Evolutionary conservation across 2,888 invertebrate species (phyloP).

Genomic region (Portevinia maculata): DNA sequence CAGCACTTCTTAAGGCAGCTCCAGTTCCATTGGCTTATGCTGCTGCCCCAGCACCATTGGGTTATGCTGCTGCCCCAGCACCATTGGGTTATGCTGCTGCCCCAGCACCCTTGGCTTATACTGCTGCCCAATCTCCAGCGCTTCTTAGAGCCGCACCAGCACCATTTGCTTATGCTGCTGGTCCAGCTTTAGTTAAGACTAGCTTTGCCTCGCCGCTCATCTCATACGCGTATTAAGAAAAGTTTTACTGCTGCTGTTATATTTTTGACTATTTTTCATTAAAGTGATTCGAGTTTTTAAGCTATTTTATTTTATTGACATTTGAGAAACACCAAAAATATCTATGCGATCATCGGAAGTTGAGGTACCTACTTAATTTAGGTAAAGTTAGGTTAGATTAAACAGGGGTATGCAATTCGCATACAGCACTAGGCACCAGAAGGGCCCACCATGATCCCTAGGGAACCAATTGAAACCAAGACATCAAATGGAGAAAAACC

Average conservation of each 20-base stretch:
- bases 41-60: conserved; percentile 46
- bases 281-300: neutral
- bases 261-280: neutral
- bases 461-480: no score
- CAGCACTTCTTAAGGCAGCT: no score
- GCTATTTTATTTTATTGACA: neutral
- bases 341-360: no score
- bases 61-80: conserved; percentile 75
- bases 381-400: no score
- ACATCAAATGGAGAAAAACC: no score
- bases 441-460: no score
- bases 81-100: conserved; percentile 75
- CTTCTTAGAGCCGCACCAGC: conserved; percentile 51
- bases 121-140: conserved; percentile 62
- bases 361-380: no score
- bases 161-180: conserved; percentile 77
- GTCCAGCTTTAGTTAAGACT: conserved; percentile 79
- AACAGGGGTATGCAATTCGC: no score
- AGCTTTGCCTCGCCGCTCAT: conserved; percentile 80
- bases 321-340: neutral
- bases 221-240: conserved; percentile 79
- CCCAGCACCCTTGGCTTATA: conserved; percentile 58
- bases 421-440: no score
- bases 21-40: conserved; percentile 37
- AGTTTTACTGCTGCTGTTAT: neutral